Percentiles rank a stretch among this genome's conserved stretches.
Conservation (phyloP, 1,140 invertebrate genomes). For the Acromyrmex charruanus region DNA sequence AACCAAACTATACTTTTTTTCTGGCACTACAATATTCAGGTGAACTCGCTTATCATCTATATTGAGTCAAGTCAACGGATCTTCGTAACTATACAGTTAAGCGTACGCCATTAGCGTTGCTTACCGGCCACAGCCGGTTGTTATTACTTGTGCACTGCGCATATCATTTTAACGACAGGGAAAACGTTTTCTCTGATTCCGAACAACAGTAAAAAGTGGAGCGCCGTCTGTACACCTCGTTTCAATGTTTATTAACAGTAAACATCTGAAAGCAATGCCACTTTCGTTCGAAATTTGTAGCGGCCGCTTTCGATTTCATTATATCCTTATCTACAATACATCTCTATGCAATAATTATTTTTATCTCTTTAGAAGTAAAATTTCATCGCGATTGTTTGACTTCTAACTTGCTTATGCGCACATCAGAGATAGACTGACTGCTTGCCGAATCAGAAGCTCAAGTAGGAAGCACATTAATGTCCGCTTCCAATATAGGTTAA, state of each 20-base stretch:
- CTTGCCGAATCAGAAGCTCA: not conserved
- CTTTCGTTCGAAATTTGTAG: not conserved
- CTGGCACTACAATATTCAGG: slow-evolving; percentile 39
- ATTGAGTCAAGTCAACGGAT: slow-evolving; percentile 45
- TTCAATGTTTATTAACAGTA: slow-evolving; percentile 33
- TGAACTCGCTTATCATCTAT: slow-evolving; percentile 59
- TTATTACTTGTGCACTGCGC: slow-evolving; percentile 59
- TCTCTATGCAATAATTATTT: slow-evolving; percentile 9
- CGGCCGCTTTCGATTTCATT: slow-evolving; percentile 26
- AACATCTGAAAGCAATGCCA: slow-evolving; percentile 38
- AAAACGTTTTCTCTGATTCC: slow-evolving; percentile 45
- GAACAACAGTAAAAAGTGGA: slow-evolving; percentile 46
- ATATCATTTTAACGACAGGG: slow-evolving; percentile 63
- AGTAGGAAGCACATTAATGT: not conserved
- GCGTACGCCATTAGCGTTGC: slow-evolving; percentile 52
- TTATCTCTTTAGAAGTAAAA: not conserved
- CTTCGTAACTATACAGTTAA: slow-evolving; percentile 65
- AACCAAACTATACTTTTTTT: slow-evolving; percentile 33
- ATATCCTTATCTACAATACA: not conserved
- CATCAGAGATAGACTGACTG: not conserved
- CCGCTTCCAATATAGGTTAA: not conserved
- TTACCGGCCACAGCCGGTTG: slow-evolving; percentile 6
- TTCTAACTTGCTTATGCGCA: not conserved
- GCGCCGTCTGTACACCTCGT: not conserved
- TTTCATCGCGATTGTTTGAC: not conserved